Conservation (phyloP, 2,888 invertebrate genomes). For the Torymus texanus region DNA sequence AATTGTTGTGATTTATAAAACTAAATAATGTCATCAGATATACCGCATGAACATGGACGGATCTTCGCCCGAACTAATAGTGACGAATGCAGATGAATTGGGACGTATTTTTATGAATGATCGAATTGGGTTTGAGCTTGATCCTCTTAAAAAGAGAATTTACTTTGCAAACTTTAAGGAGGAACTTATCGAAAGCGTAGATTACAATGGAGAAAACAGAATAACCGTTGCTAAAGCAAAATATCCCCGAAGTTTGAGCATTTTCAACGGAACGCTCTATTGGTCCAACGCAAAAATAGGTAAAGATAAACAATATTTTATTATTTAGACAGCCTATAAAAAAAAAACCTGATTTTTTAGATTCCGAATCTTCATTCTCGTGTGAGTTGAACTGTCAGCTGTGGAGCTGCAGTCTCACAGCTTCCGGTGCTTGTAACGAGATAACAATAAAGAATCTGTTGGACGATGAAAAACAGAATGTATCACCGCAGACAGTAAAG, state of each 20-base stretch:
- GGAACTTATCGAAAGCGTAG: background rate
- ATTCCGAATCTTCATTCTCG: no score
- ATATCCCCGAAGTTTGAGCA: background rate
- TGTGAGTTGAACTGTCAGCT: no score
- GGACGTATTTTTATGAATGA: no score
- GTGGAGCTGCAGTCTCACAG: no score
- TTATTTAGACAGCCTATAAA: no score
- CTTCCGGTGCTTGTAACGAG: no score
- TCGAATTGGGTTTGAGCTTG: conserved; percentile 7
- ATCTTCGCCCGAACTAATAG: background rate
- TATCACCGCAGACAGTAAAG: no score
- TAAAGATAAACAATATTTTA: background rate
- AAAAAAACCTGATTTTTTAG: no score
- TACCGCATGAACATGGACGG: conserved; percentile 29
- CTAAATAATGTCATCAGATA: background rate
- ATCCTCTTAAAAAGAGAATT: background rate
- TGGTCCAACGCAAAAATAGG: background rate
- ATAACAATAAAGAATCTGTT: no score
- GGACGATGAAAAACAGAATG: no score
- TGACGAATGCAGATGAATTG: background rate
- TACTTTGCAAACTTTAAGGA: conserved; percentile 7
- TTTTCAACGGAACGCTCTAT: background rate
- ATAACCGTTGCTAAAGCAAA: background rate
- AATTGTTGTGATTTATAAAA: no score
- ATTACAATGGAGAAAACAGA: conserved; percentile 6